Conservation (phyloP, 2,113 vertebrate species). For the Verasper variegatus region DNA sequence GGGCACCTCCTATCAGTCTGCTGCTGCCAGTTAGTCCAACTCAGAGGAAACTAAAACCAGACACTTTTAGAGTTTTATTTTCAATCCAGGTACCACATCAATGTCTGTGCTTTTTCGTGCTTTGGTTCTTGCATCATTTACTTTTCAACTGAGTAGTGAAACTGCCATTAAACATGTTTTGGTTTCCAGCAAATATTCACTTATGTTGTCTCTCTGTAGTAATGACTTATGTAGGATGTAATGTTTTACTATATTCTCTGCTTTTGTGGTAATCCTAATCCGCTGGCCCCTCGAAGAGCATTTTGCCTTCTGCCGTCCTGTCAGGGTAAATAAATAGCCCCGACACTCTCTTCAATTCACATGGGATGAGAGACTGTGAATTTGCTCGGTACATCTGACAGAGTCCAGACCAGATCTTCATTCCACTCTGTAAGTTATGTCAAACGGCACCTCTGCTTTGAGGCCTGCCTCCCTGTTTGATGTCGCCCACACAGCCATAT, state of each 20-base stretch:
- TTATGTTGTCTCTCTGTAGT: constrained; percentile 1
- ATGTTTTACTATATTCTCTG: constrained; percentile 37
- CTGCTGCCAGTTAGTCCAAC: constrained; percentile 43
- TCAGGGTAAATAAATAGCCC: constrained; percentile 43
- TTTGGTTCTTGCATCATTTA: background rate
- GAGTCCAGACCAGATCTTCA: constrained; percentile 70
- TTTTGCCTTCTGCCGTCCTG: constrained; percentile 49
- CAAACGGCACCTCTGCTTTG: constrained; percentile 69
- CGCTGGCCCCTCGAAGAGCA: background rate
- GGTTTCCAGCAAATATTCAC: constrained; percentile 1
- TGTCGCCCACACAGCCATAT: constrained; percentile 70
- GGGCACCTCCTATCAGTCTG: constrained; percentile 45
- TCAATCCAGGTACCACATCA: constrained; percentile 9
- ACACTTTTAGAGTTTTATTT: constrained; percentile 32
- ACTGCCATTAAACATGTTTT: constrained; percentile 8
- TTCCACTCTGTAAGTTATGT: constrained; percentile 71
- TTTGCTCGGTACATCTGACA: constrained; percentile 56
- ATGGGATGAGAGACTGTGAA: constrained; percentile 56
- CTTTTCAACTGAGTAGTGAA: background rate
- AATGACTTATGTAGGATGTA: constrained; percentile 24
- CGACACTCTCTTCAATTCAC: constrained; percentile 34
- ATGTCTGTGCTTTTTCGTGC: background rate
- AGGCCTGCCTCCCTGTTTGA: constrained; percentile 59
- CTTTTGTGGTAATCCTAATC: constrained; percentile 48
- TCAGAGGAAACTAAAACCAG: constrained; percentile 50